Percentiles rank a stretch among this genome's conserved stretches.
Conservation (phyloP, 1,140 invertebrate species). For the Drosophila neocordata region DNA sequence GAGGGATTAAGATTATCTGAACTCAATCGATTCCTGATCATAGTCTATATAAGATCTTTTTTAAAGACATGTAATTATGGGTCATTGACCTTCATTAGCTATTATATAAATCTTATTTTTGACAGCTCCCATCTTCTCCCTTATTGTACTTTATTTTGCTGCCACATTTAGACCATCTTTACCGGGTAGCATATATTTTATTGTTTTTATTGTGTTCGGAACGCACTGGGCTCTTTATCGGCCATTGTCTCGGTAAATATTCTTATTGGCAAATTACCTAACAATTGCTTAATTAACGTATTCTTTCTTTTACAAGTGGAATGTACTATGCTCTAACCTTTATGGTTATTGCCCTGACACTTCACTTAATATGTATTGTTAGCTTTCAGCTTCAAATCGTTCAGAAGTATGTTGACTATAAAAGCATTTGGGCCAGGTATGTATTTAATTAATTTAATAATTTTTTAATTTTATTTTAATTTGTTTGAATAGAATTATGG, state of each 20-base stretch:
- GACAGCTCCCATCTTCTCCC: conserved; percentile 87
- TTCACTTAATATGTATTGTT: conserved; percentile 44
- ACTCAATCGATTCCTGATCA: conserved; percentile 49
- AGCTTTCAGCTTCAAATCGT: conserved; percentile 68
- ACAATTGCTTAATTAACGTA: background rate
- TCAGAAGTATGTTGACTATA: conserved; percentile 86
- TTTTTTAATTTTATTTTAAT: background rate
- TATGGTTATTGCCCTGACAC: conserved; percentile 29
- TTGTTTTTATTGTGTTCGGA: conserved; percentile 91
- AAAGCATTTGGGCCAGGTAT: conserved; percentile 87
- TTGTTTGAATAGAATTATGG: conserved; percentile 85
- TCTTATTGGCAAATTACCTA: background rate
- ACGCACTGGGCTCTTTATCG: conserved; percentile 94
- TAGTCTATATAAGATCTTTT: conserved; percentile 51
- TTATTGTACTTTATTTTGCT: conserved; percentile 89
- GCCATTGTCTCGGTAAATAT: conserved; percentile 84
- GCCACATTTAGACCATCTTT: conserved; percentile 91
- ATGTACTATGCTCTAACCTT: conserved; percentile 34
- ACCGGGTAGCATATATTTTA: conserved; percentile 91
- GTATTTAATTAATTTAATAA: background rate
- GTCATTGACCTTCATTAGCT: no score
- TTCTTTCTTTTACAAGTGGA: conserved; percentile 2
- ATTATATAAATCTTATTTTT: background rate
- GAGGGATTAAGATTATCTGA: conserved; percentile 39
- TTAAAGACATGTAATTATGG: conserved; percentile 50